These are phyloP conservation scores for Hypotaenidia philippensis DNA, from an alignment of 2,797 vertebrate species.

Conservation along the genomic window DNA sequence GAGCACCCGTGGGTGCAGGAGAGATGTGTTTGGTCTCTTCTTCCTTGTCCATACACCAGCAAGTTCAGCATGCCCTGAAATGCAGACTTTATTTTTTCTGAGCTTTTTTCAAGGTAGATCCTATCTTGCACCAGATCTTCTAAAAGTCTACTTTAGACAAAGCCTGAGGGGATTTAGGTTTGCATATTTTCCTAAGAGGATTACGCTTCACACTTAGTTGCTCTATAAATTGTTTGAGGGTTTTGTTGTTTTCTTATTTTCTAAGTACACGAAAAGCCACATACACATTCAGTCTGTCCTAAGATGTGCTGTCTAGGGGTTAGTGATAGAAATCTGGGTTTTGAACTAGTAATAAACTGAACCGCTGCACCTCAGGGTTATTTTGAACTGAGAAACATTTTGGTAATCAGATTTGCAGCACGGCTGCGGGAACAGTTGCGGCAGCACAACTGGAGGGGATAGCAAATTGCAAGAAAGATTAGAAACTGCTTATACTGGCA, in stretches of 20 bases:
- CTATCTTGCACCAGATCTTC: background rate
- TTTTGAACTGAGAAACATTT: constrained; percentile 24
- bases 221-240: background rate
- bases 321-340: background rate
- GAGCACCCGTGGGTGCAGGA: background rate
- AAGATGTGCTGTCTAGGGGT: background rate
- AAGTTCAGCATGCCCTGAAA: background rate
- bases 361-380: background rate
- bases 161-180: constrained; percentile 6
- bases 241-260: background rate
- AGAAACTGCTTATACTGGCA: background rate
- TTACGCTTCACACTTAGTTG: constrained; percentile 32
- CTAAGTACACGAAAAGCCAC: background rate
- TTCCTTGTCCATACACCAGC: background rate
- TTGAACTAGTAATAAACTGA: background rate
- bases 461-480: constrained; percentile 44
- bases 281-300: background rate
- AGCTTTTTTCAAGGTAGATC: background rate
- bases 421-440: background rate
- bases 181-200: constrained; percentile 54
- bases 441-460: constrained; percentile 5
- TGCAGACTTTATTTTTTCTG: background rate
- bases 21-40: background rate
- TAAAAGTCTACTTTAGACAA: constrained; percentile 15
- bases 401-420: constrained; percentile 31